Evolutionary conservation across 2,797 vertebrate species (phyloP), one percentile per base, ranked within the genome.

Genomic region (Chromis chromis): DNA sequence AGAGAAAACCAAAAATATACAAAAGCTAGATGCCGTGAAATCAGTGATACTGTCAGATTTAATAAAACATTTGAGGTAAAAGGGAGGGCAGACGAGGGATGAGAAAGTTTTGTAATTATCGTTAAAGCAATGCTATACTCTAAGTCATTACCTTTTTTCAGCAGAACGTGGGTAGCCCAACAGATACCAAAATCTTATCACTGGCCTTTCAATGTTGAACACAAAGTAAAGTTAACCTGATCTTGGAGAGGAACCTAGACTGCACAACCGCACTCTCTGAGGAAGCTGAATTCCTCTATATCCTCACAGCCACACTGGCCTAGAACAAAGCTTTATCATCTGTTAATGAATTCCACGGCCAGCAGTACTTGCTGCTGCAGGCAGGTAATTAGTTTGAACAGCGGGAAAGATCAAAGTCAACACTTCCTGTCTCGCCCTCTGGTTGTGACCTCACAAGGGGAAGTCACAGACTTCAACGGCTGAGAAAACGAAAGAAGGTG

Each of bases 371-470:
- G 77, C 70, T 74, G 74, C 91, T 85, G 78, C 57, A 61, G 87
- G 91, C 86, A 84, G 91, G 89, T 92, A 88, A 94, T 94, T 94
- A 92, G 87, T 91, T 83, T 82, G 50, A 92, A 89, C 93, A 93
- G 90, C 69, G 21, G 86, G 84, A 89, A 80, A 84, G 93, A 91
- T 91, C 86, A 93, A 89, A 93, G 88, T 87, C 81, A 61, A 56
- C 71, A 65, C 77, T 86, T 89, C 84, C 88, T 70, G 84, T 69
- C 73, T 78, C 79, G 86, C 79, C 87, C 85, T 83, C 57, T 61
- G 84, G 86, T 81, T 89, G 85, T 82, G 87, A 92, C 88, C 88
- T 92, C 89, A 74, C 84, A 81, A 27, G 69, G 72, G 83, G 79
- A 88, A 89, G 85, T 86, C 74, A 73, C 73, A 88, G 72, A 88